Evolutionary conservation across 2,113 vertebrate species (phyloP), one percentile per base, ranked within the genome.

Genomic region (Girardinichthys multiradiatus): DNA sequence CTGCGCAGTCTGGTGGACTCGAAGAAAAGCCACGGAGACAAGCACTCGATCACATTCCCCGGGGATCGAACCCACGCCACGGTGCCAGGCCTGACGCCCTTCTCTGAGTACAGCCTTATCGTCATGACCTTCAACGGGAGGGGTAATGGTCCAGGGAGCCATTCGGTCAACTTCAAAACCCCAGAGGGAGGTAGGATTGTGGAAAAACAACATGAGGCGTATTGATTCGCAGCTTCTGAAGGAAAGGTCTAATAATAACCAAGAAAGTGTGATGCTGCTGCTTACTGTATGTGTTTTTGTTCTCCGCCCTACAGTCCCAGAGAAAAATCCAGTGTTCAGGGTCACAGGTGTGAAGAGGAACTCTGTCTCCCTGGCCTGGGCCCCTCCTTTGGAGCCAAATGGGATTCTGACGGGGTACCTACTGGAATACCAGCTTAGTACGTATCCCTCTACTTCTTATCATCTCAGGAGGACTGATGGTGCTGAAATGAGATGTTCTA

Each of bases 351-450:
- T 95, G n/a, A 96, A 97, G 82, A 94, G 91, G 81, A 92, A 96
- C 31, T 94, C 94, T 0, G 90, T 96, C 69, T 95, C 95, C 4
- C 79, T 99, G 51, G 94, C 87, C 0, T 99, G 98, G 98, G 94
- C 95, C 24, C 93, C 94, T 12, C 97, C 98, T 2, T 74, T 90
- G 72, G 96, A 94, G 65, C 82, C 95, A 30, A 98, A 98, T n/a
- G 98, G 98, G 60, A 91, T 96, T 86, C 93, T 98, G 37, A 97
- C 94, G 0, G 93, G 95, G 61, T 99, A 97, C 76, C 31, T 96
- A 39, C 93, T 99, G 21, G 95, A 98, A 57, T 97, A 98, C 76
- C 97, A 99, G 91, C 96, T 96, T 73, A 96, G 98, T 99, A 96
- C 13, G 98, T 96, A 80, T 81, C 10, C 26, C 26, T n/a, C n/a